phyloP scores from a whole-genome alignment of 2,888 invertebrate species.

The Ethmia dodecea region DNA sequence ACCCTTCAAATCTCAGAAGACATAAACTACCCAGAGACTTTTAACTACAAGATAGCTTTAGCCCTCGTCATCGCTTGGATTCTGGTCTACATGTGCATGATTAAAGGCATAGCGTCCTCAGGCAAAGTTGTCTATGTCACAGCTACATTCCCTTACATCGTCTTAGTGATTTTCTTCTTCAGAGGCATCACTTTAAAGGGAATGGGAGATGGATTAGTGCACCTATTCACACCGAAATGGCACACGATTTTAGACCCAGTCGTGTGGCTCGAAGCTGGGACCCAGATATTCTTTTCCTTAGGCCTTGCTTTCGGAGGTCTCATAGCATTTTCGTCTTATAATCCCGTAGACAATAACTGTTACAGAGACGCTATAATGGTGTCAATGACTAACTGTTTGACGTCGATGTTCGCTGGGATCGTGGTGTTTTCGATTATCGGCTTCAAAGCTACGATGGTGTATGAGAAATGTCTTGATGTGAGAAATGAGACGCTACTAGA shows the following conservation, averaged over 20 bases:
- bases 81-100: conserved; percentile 97
- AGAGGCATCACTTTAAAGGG: conserved; percentile 94
- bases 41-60: conserved; percentile 95
- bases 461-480: conserved; percentile 83
- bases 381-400: conserved; percentile 94
- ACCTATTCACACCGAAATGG: conserved; percentile 96
- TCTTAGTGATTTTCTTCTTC: conserved; percentile 96
- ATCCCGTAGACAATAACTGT: conserved; percentile 97
- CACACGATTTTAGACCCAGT: conserved; percentile 93
- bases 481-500: conserved; percentile 79
- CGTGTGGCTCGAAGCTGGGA: conserved; percentile 98
- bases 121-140: conserved; percentile 98
- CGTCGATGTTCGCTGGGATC: conserved; percentile 97
- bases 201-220: conserved; percentile 89
- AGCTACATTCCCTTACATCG: conserved; percentile 97
- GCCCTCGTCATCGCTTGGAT: conserved; percentile 95
- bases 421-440: conserved; percentile 98
- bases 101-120: conserved; percentile 97
- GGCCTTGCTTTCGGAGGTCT: conserved; percentile 97
- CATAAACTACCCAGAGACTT: conserved; percentile 89
- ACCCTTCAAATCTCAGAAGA: conserved; percentile 94
- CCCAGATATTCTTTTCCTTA: conserved; percentile 97
- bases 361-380: conserved; percentile 95
- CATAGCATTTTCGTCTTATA: conserved; percentile 97
- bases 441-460: conserved; percentile 92